These are phyloP conservation scores for Haliaeetus leucogaster DNA, from an alignment of 2,113 vertebrate genomes.

Conservation along the genomic window DNA sequence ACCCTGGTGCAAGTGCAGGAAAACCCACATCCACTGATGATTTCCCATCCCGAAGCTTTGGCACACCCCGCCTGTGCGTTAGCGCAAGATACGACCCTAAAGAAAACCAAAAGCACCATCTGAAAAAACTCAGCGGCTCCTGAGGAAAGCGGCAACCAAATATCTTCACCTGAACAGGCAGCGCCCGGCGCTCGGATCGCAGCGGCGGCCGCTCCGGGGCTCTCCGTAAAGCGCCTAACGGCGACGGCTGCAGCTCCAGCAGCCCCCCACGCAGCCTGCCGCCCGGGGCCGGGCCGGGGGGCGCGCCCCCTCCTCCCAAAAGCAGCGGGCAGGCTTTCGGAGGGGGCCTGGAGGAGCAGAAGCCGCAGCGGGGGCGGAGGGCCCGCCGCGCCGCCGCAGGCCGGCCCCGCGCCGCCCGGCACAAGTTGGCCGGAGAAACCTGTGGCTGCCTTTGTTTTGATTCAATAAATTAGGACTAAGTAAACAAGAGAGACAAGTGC, in stretches of 20 bases:
- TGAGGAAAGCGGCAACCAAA: not conserved
- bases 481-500: too few relatives aligned
- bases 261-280: not conserved
- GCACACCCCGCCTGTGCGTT: fast-evolving
- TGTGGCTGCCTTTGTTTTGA: too few relatives aligned
- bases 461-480: too few relatives aligned
- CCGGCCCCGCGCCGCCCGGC: too few relatives aligned
- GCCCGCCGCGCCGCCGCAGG: too few relatives aligned
- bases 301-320: too few relatives aligned
- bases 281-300: not conserved
- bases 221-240: not conserved
- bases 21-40: not conserved
- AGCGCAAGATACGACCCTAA: not conserved
- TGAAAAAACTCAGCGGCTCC: not conserved
- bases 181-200: not conserved
- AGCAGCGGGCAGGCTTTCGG: too few relatives aligned
- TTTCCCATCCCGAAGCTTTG: not conserved
- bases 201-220: not conserved
- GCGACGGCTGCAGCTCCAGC: not conserved
- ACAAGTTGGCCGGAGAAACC: too few relatives aligned
- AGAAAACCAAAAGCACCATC: not conserved
- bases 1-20: not conserved
- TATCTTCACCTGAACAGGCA: not conserved
- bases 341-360: too few relatives aligned
- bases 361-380: too few relatives aligned